phyloP scores from a whole-genome alignment of 2,888 invertebrate species.

The Eupithecia subumbrata region DNA sequence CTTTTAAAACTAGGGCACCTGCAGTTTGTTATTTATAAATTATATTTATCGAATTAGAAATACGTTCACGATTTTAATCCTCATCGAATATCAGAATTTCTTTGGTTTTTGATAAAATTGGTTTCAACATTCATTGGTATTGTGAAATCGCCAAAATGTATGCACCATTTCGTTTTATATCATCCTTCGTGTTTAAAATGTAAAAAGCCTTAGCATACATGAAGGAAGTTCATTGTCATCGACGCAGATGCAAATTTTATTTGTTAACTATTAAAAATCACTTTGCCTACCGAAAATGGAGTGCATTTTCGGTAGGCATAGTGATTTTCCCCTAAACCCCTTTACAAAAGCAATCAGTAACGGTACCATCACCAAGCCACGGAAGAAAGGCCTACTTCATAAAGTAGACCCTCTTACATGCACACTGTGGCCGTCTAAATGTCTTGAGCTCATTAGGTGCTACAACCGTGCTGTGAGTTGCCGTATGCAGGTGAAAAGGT shows the following conservation, averaged over 20 bases:
- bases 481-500: not conserved
- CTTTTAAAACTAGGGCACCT: slow-evolving; percentile 65
- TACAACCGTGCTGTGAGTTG: not conserved
- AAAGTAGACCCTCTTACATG: not conserved
- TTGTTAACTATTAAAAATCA: no score
- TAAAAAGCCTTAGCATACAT: not conserved
- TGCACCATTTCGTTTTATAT: not conserved
- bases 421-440: not conserved
- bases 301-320: no score
- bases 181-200: not conserved
- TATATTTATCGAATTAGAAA: not conserved
- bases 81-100: not conserved
- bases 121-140: not conserved
- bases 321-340: not conserved
- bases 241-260: no score
- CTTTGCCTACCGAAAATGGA: no score
- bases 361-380: not conserved
- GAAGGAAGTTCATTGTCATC: no score
- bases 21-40: slow-evolving; percentile 25
- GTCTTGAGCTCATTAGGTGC: not conserved
- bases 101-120: not conserved
- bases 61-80: not conserved
- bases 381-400: not conserved
- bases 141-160: not conserved
- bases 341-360: not conserved